Conservation (phyloP, 2,888 invertebrate genomes). For the Tenthredo amoena region DNA sequence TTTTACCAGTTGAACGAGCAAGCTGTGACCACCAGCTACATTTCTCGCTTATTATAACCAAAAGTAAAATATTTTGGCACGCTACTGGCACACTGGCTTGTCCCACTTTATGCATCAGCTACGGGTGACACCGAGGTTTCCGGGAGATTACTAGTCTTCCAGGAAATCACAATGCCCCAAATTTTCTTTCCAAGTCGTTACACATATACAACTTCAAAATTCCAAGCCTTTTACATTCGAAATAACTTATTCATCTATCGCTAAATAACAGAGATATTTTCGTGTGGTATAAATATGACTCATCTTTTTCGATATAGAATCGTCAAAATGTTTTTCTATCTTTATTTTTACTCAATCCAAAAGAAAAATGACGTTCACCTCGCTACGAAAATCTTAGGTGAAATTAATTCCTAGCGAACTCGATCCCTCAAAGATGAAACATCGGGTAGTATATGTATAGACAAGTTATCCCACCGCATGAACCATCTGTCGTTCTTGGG, state of each 20-base stretch:
- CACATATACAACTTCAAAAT: not conserved
- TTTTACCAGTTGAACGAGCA: slow-evolving; percentile 21
- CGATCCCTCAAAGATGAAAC: slow-evolving; percentile 32
- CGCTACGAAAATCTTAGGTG: not conserved
- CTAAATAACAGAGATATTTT: not conserved
- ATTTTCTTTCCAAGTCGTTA: not conserved
- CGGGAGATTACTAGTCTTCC: slow-evolving; percentile 15
- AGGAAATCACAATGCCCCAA: not conserved
- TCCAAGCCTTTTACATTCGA: not conserved
- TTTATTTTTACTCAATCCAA: not conserved
- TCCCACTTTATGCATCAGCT: slow-evolving; percentile 32
- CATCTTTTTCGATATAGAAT: not conserved
- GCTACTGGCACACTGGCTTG: slow-evolving; percentile 29
- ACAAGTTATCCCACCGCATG: not conserved
- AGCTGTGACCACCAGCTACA: slow-evolving; percentile 35
- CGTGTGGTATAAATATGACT: not conserved
- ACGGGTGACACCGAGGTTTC: slow-evolving; percentile 19
- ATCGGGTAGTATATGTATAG: not conserved
- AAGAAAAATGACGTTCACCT: not conserved
- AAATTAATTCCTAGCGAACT: not conserved
- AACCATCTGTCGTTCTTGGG: slow-evolving; percentile 35
- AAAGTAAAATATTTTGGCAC: slow-evolving; percentile 27
- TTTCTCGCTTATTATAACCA: slow-evolving; percentile 27
- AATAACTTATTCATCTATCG: not conserved
- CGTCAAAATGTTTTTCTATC: not conserved